phyloP scores from a whole-genome alignment of 2,113 vertebrate species.

The Todiramphus chloris region DNA sequence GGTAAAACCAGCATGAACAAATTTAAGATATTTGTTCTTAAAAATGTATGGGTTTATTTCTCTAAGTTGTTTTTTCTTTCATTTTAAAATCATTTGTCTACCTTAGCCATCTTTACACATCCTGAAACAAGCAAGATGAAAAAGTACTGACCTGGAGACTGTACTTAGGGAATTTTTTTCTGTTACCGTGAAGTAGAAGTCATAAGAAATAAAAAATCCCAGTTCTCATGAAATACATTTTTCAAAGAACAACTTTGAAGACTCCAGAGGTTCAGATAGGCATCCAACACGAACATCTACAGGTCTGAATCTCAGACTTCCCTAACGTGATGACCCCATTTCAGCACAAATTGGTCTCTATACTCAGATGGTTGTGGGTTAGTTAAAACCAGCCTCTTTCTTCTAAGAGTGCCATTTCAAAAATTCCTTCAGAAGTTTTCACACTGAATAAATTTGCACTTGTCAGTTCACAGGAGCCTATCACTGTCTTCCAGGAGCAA shows the following conservation, averaged over 20 bases:
- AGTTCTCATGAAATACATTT: background rate
- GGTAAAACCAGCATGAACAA: background rate
- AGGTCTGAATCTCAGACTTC: background rate
- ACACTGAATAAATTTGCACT: conserved; percentile 13
- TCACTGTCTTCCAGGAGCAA: conserved; percentile 1
- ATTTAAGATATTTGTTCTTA: background rate
- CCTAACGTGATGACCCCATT: background rate
- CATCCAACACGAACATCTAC: background rate
- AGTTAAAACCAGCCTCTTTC: conserved; percentile 8
- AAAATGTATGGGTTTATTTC: background rate
- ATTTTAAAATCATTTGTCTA: background rate
- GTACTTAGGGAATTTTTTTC: background rate
- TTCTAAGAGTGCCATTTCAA: background rate
- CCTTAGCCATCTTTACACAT: background rate
- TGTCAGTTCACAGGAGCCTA: background rate
- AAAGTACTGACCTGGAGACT: background rate
- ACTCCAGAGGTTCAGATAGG: background rate
- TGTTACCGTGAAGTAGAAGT: background rate
- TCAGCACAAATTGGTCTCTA: conserved; percentile 13
- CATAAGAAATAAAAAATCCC: background rate
- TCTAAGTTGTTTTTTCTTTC: background rate
- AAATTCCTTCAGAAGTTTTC: conserved; percentile 29
- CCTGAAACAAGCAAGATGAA: background rate
- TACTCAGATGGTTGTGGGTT: background rate
- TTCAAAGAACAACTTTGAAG: background rate